Evolutionary conservation across 2,888 invertebrate genomes (phyloP).

Genomic region (Archips xylosteana): DNA sequence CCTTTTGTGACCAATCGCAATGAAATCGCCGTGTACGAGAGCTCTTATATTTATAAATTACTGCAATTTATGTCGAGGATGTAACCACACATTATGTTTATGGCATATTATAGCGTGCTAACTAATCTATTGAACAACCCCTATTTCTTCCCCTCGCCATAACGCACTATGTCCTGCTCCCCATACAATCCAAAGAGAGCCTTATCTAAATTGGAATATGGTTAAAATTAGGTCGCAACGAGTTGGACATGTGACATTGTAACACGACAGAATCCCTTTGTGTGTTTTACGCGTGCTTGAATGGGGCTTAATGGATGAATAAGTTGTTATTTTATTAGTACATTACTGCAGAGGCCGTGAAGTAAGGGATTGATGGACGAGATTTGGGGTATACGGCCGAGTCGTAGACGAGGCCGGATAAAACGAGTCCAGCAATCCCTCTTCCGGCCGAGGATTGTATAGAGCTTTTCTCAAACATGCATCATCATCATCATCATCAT

Average conservation of each 20-base stretch:
- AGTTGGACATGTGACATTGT: background rate
- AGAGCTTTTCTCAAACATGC: too few species aligned
- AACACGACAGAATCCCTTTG: background rate
- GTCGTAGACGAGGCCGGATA: too few species aligned
- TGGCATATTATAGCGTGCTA: background rate
- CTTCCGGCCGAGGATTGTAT: too few species aligned
- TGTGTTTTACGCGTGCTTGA: background rate
- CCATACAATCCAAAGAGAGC: background rate
- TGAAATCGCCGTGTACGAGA: background rate
- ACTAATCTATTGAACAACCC: background rate
- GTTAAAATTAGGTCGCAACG: background rate
- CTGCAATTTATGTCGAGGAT: background rate
- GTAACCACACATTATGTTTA: background rate
- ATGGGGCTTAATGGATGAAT: background rate
- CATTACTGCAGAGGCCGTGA: too few species aligned
- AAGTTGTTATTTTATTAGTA: constrained; percentile 24
- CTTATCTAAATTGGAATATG: background rate
- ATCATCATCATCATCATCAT: too few species aligned
- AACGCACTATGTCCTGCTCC: background rate
- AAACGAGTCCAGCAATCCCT: too few species aligned
- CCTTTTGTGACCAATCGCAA: background rate
- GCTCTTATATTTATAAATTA: background rate
- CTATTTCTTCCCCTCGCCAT: too few species aligned
- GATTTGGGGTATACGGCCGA: too few species aligned
- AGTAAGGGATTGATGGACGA: too few species aligned